Evolutionary conservation across 2,888 invertebrate genomes (phyloP).

Genomic region (Drosophila borborema): DNA sequence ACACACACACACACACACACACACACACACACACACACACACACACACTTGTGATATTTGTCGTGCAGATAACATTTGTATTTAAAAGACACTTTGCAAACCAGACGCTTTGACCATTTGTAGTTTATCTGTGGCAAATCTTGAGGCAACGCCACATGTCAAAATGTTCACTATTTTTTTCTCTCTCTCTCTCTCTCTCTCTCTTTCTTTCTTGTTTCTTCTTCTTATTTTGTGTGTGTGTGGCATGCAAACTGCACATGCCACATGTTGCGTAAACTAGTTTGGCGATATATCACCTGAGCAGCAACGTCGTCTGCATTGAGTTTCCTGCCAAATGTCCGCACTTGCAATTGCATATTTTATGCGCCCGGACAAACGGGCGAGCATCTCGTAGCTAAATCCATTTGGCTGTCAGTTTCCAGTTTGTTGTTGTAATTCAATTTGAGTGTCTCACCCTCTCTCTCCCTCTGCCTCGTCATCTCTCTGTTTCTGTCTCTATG

Average conservation of each 20-base stretch:
- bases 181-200: neutral
- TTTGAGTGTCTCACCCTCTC: constrained; percentile 56
- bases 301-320: constrained; percentile 17
- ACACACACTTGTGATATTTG: constrained; percentile 11
- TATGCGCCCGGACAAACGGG: constrained; percentile 19
- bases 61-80: constrained; percentile 70
- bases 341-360: constrained; percentile 71
- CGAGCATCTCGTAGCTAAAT: constrained; percentile 24
- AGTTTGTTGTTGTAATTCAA: constrained; percentile 64
- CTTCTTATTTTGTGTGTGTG: neutral
- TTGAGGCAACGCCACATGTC: constrained; percentile 75
- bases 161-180: constrained; percentile 76
- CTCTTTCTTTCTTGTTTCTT: neutral
- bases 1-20: constrained; percentile 13
- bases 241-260: constrained; percentile 72
- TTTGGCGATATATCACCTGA: constrained; percentile 78
- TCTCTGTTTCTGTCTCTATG: constrained; percentile 46
- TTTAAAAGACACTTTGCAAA: constrained; percentile 75
- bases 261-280: constrained; percentile 81
- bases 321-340: constrained; percentile 40
- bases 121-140: constrained; percentile 75
- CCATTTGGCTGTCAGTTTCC: constrained; percentile 54
- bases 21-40: neutral
- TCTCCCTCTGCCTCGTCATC: too few species aligned
- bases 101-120: constrained; percentile 59